A percentile compares a stretch with the other conserved stretches of the same genome.
phyloP scores from a whole-genome alignment of 2,113 vertebrate genomes.

The Carassius carassius region DNA sequence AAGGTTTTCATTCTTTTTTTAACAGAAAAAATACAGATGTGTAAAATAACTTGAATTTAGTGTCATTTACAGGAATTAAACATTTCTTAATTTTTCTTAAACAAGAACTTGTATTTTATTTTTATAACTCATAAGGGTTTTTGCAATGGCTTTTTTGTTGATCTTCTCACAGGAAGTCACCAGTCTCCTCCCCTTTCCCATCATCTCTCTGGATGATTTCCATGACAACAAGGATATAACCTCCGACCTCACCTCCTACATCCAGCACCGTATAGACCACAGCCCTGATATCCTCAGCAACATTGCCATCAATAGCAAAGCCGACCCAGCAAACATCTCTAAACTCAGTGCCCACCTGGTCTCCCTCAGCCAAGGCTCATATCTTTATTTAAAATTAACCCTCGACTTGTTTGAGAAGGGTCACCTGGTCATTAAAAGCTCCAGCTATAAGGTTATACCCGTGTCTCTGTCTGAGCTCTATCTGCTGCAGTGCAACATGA shows the following conservation, averaged over 20 bases:
- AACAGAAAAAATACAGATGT: no score
- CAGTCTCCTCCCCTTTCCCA: constrained; percentile 81
- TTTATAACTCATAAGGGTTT: background rate
- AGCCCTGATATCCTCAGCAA: constrained; percentile 90
- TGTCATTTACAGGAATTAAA: no score
- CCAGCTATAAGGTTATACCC: constrained; percentile 94
- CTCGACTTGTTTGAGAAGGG: constrained; percentile 63
- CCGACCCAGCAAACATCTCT: constrained; percentile 83
- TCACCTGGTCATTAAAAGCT: constrained; percentile 91
- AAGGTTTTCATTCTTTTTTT: no score
- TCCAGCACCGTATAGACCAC: constrained; percentile 87
- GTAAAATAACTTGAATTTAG: no score
- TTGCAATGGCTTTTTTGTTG: background rate
- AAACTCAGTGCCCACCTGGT: constrained; percentile 94
- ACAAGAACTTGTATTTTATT: background rate
- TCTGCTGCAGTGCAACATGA: constrained; percentile 92
- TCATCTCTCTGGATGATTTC: constrained; percentile 89
- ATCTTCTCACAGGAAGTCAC: constrained; percentile 82
- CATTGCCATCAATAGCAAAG: constrained; percentile 88
- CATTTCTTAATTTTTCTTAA: background rate
- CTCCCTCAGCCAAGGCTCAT: constrained; percentile 90
- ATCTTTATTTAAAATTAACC: constrained; percentile 93
- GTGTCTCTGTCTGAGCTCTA: constrained; percentile 95
- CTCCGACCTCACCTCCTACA: constrained; percentile 87
- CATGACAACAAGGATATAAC: constrained; percentile 90